Evolutionary conservation across 2,113 vertebrate species (phyloP).

Genomic region (Xenopus laevis): DNA sequence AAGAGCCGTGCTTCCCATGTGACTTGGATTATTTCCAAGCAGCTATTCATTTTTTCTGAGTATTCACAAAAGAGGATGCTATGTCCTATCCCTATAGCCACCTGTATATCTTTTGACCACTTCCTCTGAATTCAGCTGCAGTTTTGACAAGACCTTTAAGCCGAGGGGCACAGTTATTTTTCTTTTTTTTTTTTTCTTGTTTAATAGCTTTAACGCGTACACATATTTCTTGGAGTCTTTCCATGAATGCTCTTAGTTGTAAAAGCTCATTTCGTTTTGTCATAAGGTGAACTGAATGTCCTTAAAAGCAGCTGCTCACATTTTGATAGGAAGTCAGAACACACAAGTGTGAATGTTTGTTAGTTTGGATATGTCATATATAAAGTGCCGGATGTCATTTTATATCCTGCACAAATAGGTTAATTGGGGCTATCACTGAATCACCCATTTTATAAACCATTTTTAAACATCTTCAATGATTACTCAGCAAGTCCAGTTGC

Average conservation of each 20-base stretch:
- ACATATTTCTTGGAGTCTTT: conserved; percentile 52
- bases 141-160: conserved; percentile 27
- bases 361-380: neutral
- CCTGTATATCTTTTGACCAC: conserved; percentile 45
- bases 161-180: conserved; percentile 40
- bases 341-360: too few relatives aligned
- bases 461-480: too few relatives aligned
- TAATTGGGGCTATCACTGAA: too few relatives aligned
- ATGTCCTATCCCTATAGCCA: conserved; percentile 25
- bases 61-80: conserved; percentile 47
- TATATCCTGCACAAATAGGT: neutral
- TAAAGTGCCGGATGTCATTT: neutral
- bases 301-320: conserved; percentile 34
- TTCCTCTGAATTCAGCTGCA: conserved; percentile 58
- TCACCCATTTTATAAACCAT: too few relatives aligned
- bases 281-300: conserved; percentile 45
- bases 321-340: neutral
- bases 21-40: neutral
- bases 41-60: conserved; percentile 50
- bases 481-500: too few relatives aligned
- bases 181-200: conserved; percentile 36
- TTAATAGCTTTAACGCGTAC: neutral
- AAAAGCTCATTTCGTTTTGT: conserved; percentile 49
- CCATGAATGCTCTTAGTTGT: conserved; percentile 59
- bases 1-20: too few relatives aligned